Percentiles rank a stretch among this genome's conserved stretches.
These are phyloP conservation scores for Gobius niger DNA, from an alignment of 2,113 vertebrate genomes.

Conservation along the genomic window DNA sequence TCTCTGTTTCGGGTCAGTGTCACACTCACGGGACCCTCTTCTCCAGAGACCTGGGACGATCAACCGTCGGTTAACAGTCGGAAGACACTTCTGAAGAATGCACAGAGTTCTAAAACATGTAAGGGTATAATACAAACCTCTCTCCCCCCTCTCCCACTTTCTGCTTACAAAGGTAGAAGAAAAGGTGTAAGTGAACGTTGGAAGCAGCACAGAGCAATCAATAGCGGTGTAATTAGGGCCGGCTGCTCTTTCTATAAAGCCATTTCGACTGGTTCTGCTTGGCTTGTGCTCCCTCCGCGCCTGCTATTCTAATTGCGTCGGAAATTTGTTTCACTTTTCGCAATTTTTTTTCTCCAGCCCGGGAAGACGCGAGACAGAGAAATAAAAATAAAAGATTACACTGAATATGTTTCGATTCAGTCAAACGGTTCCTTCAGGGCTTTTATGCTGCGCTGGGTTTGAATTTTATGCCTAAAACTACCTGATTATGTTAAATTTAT, in stretches of 20 bases:
- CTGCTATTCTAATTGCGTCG: slow-evolving; percentile 60
- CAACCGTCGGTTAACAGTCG: no score
- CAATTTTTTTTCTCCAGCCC: slow-evolving; percentile 51
- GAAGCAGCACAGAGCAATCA: slow-evolving; percentile 64
- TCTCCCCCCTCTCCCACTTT: not conserved
- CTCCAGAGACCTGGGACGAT: no score
- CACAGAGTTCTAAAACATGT: no score
- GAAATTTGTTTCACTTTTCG: slow-evolving; percentile 71
- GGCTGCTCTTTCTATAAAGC: slow-evolving; percentile 72
- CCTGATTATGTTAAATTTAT: not conserved
- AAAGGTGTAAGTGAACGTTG: slow-evolving; percentile 47
- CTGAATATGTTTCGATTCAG: not conserved
- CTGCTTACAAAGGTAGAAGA: slow-evolving; percentile 37
- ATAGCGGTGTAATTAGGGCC: slow-evolving; percentile 74
- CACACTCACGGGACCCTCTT: no score
- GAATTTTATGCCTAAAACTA: not conserved
- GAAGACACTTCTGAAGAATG: no score
- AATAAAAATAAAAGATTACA: slow-evolving; percentile 16
- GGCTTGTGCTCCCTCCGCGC: slow-evolving; percentile 46
- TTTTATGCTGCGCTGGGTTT: not conserved
- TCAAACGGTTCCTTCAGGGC: not conserved
- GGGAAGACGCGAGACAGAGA: slow-evolving; percentile 14
- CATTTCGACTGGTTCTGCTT: slow-evolving; percentile 70
- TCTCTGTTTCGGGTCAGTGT: no score
- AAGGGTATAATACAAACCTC: no score